A percentile compares a stretch with the other conserved stretches of the same genome.
Conservation (phyloP, 2,888 invertebrate genomes). For the Leistus spinibarbis region DNA sequence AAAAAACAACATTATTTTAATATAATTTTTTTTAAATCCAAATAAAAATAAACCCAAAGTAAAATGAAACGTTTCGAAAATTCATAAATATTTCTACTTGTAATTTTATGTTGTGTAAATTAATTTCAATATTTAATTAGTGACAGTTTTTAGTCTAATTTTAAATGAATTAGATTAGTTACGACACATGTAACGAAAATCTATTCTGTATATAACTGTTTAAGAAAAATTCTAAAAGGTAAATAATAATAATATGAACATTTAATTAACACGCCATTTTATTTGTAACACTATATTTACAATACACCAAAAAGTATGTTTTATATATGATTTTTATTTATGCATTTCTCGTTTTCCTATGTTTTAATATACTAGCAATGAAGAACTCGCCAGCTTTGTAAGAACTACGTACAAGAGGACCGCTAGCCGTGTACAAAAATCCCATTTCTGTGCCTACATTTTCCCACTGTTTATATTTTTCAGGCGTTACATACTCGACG, state of each 20-base stretch:
- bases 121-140: background rate
- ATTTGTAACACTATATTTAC: slow-evolving; percentile 35
- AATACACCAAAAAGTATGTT: slow-evolving; percentile 37
- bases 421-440: slow-evolving; percentile 96
- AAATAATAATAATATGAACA: slow-evolving; percentile 6
- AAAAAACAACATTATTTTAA: background rate
- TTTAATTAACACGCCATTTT: slow-evolving; percentile 27
- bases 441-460: slow-evolving; percentile 80
- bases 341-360: slow-evolving; percentile 59
- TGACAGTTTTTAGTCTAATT: background rate
- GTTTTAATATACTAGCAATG: slow-evolving; percentile 78
- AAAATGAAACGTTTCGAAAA: background rate
- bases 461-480: slow-evolving; percentile 90
- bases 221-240: slow-evolving; percentile 14
- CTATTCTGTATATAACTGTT: slow-evolving; percentile 16
- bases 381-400: slow-evolving; percentile 98
- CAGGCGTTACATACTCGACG: slow-evolving; percentile 95
- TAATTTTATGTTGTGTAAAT: background rate
- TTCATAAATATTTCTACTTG: background rate
- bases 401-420: slow-evolving; percentile 94
- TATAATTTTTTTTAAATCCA: background rate
- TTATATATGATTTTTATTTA: slow-evolving; percentile 15
- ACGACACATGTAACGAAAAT: background rate
- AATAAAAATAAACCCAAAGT: background rate
- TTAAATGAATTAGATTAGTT: background rate